A percentile compares a stretch with the other conserved stretches of the same genome.
phyloP scores from a whole-genome alignment of 2,797 vertebrate genomes.

The Tangara arthus region DNA sequence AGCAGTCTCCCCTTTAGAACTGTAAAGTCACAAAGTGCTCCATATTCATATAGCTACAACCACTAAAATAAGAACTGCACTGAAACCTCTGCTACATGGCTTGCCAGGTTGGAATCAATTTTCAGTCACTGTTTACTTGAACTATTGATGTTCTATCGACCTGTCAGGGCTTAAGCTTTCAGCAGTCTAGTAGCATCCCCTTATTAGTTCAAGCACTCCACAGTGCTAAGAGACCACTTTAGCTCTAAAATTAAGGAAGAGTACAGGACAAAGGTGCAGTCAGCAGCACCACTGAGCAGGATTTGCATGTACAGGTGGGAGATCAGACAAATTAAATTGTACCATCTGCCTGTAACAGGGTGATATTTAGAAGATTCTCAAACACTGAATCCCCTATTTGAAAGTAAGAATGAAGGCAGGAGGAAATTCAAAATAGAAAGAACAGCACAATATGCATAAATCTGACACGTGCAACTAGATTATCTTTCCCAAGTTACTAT shows the following conservation, averaged over 20 bases:
- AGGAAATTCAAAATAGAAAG: not conserved
- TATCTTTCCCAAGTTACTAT: not conserved
- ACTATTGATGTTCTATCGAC: not conserved
- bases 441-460: not conserved
- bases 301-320: not conserved
- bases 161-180: not conserved
- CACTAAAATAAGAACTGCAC: not conserved
- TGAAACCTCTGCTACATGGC: not conserved
- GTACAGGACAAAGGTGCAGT: not conserved
- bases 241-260: not conserved
- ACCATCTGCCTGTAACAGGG: not conserved
- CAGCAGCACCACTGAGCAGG: not conserved
- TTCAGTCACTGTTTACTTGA: not conserved
- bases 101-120: not conserved
- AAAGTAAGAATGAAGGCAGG: not conserved
- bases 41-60: not conserved
- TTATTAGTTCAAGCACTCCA: not conserved
- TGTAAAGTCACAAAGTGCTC: not conserved
- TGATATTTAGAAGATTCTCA: not conserved
- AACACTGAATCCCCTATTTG: not conserved
- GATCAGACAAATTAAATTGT: not conserved
- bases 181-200: not conserved
- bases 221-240: accelerated
- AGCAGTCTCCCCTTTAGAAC: not conserved
- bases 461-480: not conserved